Evolutionary conservation across 1,140 invertebrate genomes (phyloP).

Genomic region (Popillia japonica): DNA sequence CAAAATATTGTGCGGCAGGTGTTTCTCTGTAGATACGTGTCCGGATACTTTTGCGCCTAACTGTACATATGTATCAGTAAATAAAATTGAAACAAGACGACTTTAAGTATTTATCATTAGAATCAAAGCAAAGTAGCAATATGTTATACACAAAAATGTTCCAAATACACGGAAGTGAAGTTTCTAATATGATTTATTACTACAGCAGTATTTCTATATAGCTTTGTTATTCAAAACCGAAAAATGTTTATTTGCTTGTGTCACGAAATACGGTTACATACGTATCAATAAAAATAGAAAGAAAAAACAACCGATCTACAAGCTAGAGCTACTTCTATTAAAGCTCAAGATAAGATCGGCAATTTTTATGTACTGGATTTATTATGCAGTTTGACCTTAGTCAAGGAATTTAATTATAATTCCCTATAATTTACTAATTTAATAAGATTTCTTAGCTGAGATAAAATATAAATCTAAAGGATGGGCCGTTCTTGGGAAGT

Average conservation of each 20-base stretch:
- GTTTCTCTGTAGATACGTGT: too few relatives aligned
- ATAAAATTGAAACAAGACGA: too few relatives aligned
- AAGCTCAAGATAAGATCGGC: not conserved
- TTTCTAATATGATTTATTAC: not conserved
- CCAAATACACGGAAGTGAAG: not conserved
- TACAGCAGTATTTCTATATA: not conserved
- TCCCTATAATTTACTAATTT: not conserved
- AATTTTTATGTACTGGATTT: not conserved
- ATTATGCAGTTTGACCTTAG: conserved; percentile 6
- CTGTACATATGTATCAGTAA: too few relatives aligned
- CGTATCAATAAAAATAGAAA: not conserved
- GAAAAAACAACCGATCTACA: not conserved
- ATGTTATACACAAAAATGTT: not conserved
- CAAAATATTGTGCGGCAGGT: too few relatives aligned
- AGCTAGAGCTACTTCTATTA: not conserved
- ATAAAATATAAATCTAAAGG: conserved; percentile 8
- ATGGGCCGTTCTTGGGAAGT: not conserved
- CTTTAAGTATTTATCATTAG: too few relatives aligned
- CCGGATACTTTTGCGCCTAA: too few relatives aligned
- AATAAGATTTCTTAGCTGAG: not conserved
- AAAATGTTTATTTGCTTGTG: not conserved
- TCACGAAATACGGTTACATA: conserved; percentile 1
- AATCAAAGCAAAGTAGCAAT: not conserved
- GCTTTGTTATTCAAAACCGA: not conserved
- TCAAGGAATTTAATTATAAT: conserved; percentile 5